Conservation (phyloP, 23 tunicate genomes). For the Trididemnum nubilum region DNA sequence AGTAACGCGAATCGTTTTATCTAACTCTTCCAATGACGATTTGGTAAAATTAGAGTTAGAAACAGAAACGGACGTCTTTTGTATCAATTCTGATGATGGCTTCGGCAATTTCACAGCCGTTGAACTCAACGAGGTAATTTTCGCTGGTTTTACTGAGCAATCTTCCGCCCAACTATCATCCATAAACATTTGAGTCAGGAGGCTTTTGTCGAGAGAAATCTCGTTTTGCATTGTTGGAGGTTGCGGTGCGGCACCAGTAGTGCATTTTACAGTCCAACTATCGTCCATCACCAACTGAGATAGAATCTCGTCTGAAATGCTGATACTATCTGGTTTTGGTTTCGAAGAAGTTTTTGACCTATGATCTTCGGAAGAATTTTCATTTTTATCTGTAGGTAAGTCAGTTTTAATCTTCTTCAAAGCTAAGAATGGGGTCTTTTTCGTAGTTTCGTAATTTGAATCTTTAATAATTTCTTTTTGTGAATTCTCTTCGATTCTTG, state of each 20-base stretch:
- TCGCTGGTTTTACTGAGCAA: no score
- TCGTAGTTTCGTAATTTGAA: no score
- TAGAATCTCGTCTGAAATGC: conserved; percentile 62
- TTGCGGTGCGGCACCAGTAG: background rate
- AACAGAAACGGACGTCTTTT: no score
- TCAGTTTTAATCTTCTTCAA: no score
- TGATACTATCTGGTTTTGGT: conserved; percentile 24
- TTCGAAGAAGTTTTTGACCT: background rate
- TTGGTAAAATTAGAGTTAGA: no score
- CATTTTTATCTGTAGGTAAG: background rate
- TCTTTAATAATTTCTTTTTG: no score
- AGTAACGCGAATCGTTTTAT: no score
- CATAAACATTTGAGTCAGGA: background rate
- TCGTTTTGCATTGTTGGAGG: background rate
- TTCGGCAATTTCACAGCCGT: background rate
- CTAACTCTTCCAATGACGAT: no score
- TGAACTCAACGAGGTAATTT: no score
- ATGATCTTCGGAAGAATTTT: background rate
- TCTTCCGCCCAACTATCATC: conserved; percentile 13
- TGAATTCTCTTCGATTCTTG: background rate
- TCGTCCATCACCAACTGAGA: conserved; percentile 76
- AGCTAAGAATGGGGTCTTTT: no score
- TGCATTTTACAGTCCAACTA: conserved; percentile 48
- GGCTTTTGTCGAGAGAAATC: background rate
- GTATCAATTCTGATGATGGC: background rate